phyloP scores from a whole-genome alignment of 2,113 vertebrate species.

The Podocnemis expansa region DNA sequence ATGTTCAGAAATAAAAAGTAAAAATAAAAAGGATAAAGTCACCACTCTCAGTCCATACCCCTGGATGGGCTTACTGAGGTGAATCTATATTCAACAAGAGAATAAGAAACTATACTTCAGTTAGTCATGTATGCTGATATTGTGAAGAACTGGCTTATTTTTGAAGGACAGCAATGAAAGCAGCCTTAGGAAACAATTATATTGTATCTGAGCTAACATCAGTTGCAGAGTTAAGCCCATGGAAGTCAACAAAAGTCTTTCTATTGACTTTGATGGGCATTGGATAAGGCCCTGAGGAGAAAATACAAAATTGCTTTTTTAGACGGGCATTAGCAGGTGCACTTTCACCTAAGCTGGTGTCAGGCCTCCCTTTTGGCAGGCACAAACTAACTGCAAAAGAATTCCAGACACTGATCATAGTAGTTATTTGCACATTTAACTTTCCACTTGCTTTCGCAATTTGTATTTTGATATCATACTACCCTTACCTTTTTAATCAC shows the following conservation, averaged over 20 bases:
- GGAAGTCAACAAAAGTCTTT: background rate
- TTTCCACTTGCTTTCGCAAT: background rate
- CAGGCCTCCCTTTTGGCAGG: background rate
- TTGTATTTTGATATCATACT: background rate
- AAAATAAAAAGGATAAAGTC: background rate
- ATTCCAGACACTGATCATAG: background rate
- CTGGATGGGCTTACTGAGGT: background rate
- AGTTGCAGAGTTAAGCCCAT: background rate
- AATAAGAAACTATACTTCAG: background rate
- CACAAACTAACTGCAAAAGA: background rate
- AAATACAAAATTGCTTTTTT: background rate
- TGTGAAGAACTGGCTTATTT: background rate
- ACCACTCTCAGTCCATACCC: background rate
- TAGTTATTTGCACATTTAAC: background rate
- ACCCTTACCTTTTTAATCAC: background rate
- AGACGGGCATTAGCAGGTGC: background rate
- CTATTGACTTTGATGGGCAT: background rate
- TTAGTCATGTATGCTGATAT: background rate
- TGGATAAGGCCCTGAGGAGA: background rate
- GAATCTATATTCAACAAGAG: background rate
- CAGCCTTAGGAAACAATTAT: background rate
- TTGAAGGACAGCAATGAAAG: background rate
- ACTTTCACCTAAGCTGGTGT: background rate
- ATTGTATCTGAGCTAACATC: background rate
- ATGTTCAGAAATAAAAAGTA: background rate